A percentile compares a stretch with the other conserved stretches of the same genome.
phyloP scores from a whole-genome alignment of 2,797 vertebrate genomes.

The Notolepis coatsorum region DNA sequence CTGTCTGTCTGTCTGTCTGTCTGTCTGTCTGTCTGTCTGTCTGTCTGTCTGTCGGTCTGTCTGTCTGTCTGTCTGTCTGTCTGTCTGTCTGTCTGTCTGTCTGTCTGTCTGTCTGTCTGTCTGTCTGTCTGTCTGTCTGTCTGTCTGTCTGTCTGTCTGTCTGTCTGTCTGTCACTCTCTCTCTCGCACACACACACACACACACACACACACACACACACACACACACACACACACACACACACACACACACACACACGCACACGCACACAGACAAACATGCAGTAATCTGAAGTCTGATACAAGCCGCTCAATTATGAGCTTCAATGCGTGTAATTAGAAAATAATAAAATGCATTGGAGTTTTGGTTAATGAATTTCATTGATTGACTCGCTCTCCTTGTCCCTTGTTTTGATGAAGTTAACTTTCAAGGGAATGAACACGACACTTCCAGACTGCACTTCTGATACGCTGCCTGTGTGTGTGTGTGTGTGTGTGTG shows the following conservation, averaged over 20 bases:
- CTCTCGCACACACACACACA: slow-evolving; percentile 4
- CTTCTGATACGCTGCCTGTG: too few species aligned
- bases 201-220: slow-evolving; percentile 10
- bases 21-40: slow-evolving; percentile 36
- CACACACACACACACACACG: slow-evolving; percentile 10
- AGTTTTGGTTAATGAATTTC: slow-evolving; percentile 81
- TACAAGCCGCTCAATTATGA: slow-evolving; percentile 81
- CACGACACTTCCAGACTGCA: slow-evolving; percentile 69
- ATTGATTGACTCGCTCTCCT: slow-evolving; percentile 79
- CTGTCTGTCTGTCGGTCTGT: slow-evolving; percentile 49
- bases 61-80: slow-evolving; percentile 35
- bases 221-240: slow-evolving; percentile 2
- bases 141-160: slow-evolving; percentile 49
- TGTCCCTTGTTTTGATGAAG: slow-evolving; percentile 79
- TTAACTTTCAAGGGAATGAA: slow-evolving; percentile 77
- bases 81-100: slow-evolving; percentile 41
- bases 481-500: neutral
- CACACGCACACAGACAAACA: slow-evolving; percentile 30
- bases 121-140: slow-evolving; percentile 44
- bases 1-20: neutral
- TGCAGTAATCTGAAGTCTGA: slow-evolving; percentile 77
- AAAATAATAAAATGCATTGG: slow-evolving; percentile 83
- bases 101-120: slow-evolving; percentile 43
- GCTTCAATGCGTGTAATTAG: slow-evolving; percentile 84
- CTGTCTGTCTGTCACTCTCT: slow-evolving; percentile 8